These are phyloP conservation scores for Chamaetylas fuelleborni DNA, from an alignment of 2,113 vertebrate genomes.

Conservation along the genomic window DNA sequence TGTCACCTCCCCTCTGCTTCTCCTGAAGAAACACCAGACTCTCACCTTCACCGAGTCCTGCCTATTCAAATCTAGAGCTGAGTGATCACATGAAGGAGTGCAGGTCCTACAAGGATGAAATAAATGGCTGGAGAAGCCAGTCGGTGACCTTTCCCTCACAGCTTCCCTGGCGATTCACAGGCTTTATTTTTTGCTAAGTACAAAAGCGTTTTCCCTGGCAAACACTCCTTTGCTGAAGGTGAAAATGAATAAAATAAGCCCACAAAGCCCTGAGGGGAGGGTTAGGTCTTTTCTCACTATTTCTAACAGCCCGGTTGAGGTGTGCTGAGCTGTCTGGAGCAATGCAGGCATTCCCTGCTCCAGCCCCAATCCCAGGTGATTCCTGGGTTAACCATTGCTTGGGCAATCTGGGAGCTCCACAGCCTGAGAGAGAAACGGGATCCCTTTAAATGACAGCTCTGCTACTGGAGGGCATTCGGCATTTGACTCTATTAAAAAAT, in stretches of 20 bases:
- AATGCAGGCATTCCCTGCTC: neutral
- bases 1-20: neutral
- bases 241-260: conserved; percentile 42
- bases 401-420: neutral
- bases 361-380: neutral
- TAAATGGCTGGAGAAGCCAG: neutral
- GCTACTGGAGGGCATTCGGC: neutral
- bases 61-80: neutral
- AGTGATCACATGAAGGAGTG: neutral
- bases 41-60: neutral
- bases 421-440: neutral
- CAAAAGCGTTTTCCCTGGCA: conserved; percentile 33
- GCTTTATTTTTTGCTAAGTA: conserved; percentile 40
- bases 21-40: neutral
- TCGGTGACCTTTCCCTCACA: conserved; percentile 34
- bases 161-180: conserved; percentile 29
- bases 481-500: neutral
- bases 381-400: neutral
- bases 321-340: neutral
- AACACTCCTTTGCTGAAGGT: conserved; percentile 26
- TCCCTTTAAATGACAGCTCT: neutral
- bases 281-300: neutral
- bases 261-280: neutral
- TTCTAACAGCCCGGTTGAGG: neutral
- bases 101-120: neutral